Conservation (phyloP, 2,888 invertebrate species). For the Drosophila peninsularis region DNA sequence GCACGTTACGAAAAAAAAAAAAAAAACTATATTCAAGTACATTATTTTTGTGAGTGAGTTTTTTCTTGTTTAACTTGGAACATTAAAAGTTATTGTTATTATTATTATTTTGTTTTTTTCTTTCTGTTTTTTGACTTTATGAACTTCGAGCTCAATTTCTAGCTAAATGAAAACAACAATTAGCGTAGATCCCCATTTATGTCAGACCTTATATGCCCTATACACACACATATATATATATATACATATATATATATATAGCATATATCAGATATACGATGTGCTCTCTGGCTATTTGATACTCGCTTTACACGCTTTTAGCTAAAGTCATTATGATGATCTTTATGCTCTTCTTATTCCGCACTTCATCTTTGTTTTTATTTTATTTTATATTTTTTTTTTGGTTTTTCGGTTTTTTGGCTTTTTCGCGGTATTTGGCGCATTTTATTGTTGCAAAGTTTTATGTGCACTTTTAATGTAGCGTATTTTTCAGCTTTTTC, state of each 20-base stretch:
- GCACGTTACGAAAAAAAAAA: neutral
- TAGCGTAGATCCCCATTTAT: constrained; percentile 11
- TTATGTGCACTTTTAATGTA: constrained; percentile 62
- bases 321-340: constrained; percentile 45
- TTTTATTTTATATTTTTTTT: neutral
- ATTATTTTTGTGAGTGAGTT: neutral
- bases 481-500: constrained; percentile 13
- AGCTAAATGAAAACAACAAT: constrained; percentile 17
- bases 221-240: neutral
- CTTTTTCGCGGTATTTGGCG: constrained; percentile 44
- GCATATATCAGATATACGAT: too few species aligned
- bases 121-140: neutral
- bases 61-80: neutral
- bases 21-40: neutral
- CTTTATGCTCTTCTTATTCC: constrained; percentile 23
- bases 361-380: neutral
- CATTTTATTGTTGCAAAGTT: constrained; percentile 58
- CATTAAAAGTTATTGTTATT: constrained; percentile 14
- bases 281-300: constrained; percentile 28
- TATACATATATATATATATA: neutral
- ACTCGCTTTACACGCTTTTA: constrained; percentile 35
- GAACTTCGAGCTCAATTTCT: constrained; percentile 14
- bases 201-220: constrained; percentile 12
- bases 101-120: neutral
- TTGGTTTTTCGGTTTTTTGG: too few species aligned